Evolutionary conservation across 64 coral and sea anemone genomes (phyloP).

Genomic region (Trachythela sp.): DNA sequence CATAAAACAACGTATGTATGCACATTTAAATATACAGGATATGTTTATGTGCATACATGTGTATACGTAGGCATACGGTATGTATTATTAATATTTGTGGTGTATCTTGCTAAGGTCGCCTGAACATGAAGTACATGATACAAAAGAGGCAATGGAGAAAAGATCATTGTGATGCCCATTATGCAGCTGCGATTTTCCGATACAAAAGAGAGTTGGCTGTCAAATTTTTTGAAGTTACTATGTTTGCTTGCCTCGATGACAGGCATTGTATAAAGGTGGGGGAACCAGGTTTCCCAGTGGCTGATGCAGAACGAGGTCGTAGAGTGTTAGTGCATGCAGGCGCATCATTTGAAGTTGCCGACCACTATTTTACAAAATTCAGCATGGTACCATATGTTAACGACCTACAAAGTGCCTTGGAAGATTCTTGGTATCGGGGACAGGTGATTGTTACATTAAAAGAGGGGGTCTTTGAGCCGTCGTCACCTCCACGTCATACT

Average conservation of each 20-base stretch:
- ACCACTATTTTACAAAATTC: constrained; percentile 48
- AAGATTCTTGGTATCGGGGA: constrained; percentile 37
- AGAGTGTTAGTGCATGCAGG: constrained; percentile 17
- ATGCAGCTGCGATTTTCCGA: constrained; percentile 41
- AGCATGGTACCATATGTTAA: constrained; percentile 39
- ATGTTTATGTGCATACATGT: no score
- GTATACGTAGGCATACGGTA: neutral
- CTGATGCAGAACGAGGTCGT: constrained; percentile 31
- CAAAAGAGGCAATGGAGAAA: constrained; percentile 45
- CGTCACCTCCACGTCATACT: constrained; percentile 24
- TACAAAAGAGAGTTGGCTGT: constrained; percentile 44
- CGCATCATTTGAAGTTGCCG: constrained; percentile 30
- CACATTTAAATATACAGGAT: no score
- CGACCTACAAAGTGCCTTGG: constrained; percentile 36
- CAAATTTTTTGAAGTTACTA: constrained; percentile 37
- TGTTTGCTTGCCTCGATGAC: constrained; percentile 30
- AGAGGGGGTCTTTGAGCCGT: constrained; percentile 45
- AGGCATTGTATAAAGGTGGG: constrained; percentile 45
- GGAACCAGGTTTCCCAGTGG: constrained; percentile 40
- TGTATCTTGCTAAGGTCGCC: neutral
- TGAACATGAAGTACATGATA: neutral
- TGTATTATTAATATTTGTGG: neutral
- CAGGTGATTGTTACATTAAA: constrained; percentile 45
- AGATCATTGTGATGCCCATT: constrained; percentile 42
- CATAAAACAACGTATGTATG: no score